Percentiles rank a stretch among this genome's conserved stretches.
Evolutionary conservation across 2,888 invertebrate genomes (phyloP).

Genomic region (Lithophane leautieri): DNA sequence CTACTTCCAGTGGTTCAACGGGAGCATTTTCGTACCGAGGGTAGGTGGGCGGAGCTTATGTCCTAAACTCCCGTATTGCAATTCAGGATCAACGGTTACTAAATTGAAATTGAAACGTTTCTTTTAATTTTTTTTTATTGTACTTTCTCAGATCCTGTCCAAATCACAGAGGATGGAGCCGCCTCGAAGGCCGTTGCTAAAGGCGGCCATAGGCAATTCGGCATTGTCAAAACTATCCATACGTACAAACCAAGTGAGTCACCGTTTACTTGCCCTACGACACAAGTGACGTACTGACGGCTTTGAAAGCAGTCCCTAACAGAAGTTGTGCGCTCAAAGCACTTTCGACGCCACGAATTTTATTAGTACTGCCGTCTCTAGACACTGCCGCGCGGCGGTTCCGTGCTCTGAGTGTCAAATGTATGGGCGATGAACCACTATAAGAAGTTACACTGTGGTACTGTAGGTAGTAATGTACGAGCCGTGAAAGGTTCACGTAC

Average conservation of each 20-base stretch:
- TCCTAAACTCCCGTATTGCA: neutral
- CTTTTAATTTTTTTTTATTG: too few relatives aligned
- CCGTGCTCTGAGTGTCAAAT: neutral
- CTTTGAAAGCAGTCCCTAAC: too few relatives aligned
- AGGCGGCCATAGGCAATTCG: too few relatives aligned
- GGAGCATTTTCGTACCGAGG: neutral
- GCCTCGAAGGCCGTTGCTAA: too few relatives aligned
- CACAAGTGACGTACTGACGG: too few relatives aligned
- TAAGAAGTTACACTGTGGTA: constrained; percentile 15
- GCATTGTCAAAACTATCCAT: too few relatives aligned
- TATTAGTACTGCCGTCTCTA: too few relatives aligned
- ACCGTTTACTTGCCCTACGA: too few relatives aligned
- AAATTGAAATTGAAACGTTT: neutral
- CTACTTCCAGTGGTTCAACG: constrained; percentile 14
- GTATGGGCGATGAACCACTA: neutral
- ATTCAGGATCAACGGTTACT: neutral
- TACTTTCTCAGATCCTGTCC: neutral
- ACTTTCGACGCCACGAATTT: too few relatives aligned
- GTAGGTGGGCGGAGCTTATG: neutral
- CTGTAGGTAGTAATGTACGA: constrained; percentile 33
- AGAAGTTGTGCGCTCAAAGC: too few relatives aligned
- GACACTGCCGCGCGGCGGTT: too few relatives aligned
- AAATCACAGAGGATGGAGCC: neutral
- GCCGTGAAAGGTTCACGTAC: constrained; percentile 53
- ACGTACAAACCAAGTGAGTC: too few relatives aligned